phyloP scores from a whole-genome alignment of 1,140 invertebrate genomes.

The Calycopis cecrops region DNA sequence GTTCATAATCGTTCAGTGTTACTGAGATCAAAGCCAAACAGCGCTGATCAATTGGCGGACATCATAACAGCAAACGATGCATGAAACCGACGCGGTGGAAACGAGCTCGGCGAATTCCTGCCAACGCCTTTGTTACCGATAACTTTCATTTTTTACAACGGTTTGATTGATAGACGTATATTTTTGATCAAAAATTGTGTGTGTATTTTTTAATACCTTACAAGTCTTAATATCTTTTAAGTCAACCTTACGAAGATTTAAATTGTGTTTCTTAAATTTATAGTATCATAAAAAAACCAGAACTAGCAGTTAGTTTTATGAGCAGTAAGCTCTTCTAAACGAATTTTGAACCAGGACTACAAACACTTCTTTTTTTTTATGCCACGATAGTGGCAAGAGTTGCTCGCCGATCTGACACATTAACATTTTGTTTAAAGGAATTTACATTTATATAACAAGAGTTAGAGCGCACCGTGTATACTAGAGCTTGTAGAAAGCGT shows the following conservation, averaged over 20 bases:
- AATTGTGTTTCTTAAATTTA: no score
- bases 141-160: conserved; percentile 5
- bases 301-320: no score
- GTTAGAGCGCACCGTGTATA: no score
- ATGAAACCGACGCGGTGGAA: conserved; percentile 6
- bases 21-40: neutral
- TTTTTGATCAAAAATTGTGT: neutral
- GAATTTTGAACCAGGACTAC: no score
- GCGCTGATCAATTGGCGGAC: conserved; percentile 2
- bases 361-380: no score
- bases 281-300: no score
- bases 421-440: conserved; percentile 20
- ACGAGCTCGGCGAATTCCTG: conserved; percentile 1
- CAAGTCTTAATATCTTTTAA: no score
- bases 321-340: no score
- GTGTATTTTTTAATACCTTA: conserved; percentile 4
- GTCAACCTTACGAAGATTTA: no score
- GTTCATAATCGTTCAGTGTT: no score
- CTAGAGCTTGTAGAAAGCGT: no score
- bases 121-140: conserved; percentile 1
- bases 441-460: conserved; percentile 52
- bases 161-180: conserved; percentile 4
- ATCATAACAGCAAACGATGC: conserved; percentile 6
- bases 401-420: conserved; percentile 11
- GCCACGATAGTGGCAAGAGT: no score